A percentile compares a stretch with the other conserved stretches of the same genome.
These are phyloP conservation scores for Chrysogorgia sp. DNA, from an alignment of 92 coral and sea anemone species.

Conservation along the genomic window DNA sequence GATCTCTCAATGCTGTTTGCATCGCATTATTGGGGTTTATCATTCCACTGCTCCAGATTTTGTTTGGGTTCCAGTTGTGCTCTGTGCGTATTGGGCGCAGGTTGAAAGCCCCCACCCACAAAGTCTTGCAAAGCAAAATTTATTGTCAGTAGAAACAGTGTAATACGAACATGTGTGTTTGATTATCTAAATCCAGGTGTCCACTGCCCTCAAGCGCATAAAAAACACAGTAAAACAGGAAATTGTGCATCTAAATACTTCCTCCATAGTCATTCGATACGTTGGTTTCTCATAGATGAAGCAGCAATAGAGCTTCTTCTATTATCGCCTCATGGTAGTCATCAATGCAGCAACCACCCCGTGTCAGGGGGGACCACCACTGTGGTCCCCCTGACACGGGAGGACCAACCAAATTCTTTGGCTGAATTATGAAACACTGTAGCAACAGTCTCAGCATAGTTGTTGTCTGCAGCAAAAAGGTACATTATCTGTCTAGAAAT, in stretches of 20 bases:
- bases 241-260: conserved; percentile 45
- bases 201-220: conserved; percentile 55
- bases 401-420: conserved; percentile 49
- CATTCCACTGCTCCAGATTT: conserved; percentile 56
- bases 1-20: too few species aligned
- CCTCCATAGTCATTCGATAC: conserved; percentile 50
- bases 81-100: conserved; percentile 56
- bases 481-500: conserved; percentile 51
- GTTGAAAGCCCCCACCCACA: conserved; percentile 51
- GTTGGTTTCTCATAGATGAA: too few species aligned
- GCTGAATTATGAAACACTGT: conserved; percentile 19
- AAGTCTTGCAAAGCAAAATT: conserved; percentile 35
- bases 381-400: conserved; percentile 37
- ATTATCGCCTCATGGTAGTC: conserved; percentile 40
- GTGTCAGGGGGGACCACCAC: conserved; percentile 42
- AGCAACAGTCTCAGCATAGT: conserved; percentile 37
- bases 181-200: conserved; percentile 38
- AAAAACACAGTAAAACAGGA: conserved; percentile 56
- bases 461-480: conserved; percentile 48
- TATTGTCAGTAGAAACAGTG: conserved; percentile 52
- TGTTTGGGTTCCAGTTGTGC: conserved; percentile 56
- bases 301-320: conserved; percentile 53
- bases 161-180: conserved; percentile 48
- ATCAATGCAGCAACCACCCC: conserved; percentile 41
- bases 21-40: too few species aligned